Percentiles rank a stretch among this genome's conserved stretches.
Conservation (phyloP, 1,140 invertebrate genomes). For the Leptopilina boulardi region DNA sequence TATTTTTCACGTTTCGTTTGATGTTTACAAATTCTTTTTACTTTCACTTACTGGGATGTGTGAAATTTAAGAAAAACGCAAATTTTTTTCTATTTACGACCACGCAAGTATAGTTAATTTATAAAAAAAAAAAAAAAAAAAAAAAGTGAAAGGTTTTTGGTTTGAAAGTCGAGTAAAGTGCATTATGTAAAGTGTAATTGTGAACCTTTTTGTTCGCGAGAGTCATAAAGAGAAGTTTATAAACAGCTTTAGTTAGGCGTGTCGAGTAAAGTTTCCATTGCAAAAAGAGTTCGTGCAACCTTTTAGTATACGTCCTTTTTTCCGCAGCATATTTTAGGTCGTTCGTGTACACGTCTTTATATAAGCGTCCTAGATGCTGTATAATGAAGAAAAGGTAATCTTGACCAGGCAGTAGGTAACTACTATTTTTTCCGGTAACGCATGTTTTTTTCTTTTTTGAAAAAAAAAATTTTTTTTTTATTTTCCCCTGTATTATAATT, state of each 20-base stretch:
- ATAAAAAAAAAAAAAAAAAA: not conserved
- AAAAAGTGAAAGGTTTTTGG: not conserved
- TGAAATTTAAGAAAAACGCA: too few species aligned
- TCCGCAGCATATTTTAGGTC: not conserved
- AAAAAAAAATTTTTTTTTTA: too few species aligned
- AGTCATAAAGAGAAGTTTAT: slow-evolving; percentile 18
- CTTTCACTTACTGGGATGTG: too few species aligned
- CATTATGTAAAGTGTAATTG: not conserved
- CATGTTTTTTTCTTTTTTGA: too few species aligned
- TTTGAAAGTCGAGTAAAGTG: not conserved
- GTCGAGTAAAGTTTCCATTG: not conserved
- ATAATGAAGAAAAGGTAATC: not conserved
- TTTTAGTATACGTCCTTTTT: slow-evolving; percentile 5
- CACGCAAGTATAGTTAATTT: too few species aligned
- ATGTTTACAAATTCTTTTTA: too few species aligned
- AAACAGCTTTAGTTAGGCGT: slow-evolving; percentile 15
- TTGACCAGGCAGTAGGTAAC: not conserved
- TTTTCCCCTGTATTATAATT: too few species aligned
- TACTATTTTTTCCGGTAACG: too few species aligned
- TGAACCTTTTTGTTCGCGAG: not conserved
- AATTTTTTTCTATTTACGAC: not conserved
- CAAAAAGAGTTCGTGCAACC: not conserved
- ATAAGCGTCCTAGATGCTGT: not conserved
- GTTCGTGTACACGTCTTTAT: not conserved
- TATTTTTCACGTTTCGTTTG: too few species aligned